phyloP scores from a whole-genome alignment of 2,888 invertebrate genomes.

The Embidobia sp. region DNA sequence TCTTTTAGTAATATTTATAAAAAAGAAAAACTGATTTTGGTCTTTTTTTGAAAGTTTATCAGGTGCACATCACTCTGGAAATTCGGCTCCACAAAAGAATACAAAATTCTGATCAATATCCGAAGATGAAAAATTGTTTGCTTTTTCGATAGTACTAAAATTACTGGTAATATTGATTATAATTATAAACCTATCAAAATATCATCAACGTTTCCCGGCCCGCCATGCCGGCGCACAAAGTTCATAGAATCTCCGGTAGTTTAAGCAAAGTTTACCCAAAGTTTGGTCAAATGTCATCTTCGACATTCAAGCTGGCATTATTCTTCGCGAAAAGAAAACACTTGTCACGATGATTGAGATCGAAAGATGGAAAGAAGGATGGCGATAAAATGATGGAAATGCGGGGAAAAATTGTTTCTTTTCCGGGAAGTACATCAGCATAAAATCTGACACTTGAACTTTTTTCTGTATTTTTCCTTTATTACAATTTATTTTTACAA shows the following conservation, averaged over 20 bases:
- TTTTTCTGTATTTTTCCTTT: no score
- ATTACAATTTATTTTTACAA: no score
- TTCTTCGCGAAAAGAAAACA: constrained; percentile 46
- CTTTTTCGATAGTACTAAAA: neutral
- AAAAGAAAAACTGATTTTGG: no score
- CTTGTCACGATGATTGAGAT: constrained; percentile 37
- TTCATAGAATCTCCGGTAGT: constrained; percentile 24
- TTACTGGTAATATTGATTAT: constrained; percentile 1
- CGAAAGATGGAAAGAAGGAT: neutral
- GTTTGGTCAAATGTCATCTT: constrained; percentile 47
- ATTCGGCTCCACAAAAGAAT: no score
- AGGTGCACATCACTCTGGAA: no score
- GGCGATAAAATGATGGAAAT: neutral
- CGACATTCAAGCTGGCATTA: constrained; percentile 33
- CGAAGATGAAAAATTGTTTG: constrained; percentile 6
- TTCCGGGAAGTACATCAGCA: no score
- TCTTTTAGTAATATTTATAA: no score
- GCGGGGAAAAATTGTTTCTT: no score
- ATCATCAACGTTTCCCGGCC: constrained; percentile 6
- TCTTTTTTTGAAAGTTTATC: no score
- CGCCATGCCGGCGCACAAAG: neutral
- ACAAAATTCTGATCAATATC: no score
- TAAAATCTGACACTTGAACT: no score
- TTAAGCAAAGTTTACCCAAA: constrained; percentile 30
- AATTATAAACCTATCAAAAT: constrained; percentile 35